Conservation (phyloP, 2,888 invertebrate genomes). For the Mongoloraphidia duomilia region DNA sequence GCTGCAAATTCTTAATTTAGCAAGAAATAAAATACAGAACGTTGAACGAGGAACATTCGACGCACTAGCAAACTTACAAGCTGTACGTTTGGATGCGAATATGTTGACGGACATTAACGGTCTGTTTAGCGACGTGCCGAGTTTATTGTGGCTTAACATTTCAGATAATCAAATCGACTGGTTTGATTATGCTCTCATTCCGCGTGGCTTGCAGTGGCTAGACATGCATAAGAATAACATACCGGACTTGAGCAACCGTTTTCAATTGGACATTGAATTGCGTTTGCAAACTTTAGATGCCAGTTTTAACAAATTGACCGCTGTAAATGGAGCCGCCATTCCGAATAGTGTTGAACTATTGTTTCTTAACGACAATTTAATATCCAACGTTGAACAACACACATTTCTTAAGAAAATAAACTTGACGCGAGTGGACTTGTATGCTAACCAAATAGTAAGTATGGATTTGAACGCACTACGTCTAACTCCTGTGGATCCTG, state of each 20-base stretch:
- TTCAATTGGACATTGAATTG: constrained; percentile 52
- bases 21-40: constrained; percentile 64
- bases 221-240: constrained; percentile 82
- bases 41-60: constrained; percentile 74
- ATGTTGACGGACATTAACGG: constrained; percentile 67
- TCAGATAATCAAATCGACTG: constrained; percentile 79
- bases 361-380: constrained; percentile 80
- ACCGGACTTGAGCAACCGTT: constrained; percentile 60
- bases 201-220: constrained; percentile 70
- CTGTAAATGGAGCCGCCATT: constrained; percentile 59
- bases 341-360: constrained; percentile 75
- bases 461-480: constrained; percentile 81
- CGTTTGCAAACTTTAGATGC: constrained; percentile 72
- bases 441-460: constrained; percentile 80
- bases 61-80: constrained; percentile 64
- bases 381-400: constrained; percentile 72
- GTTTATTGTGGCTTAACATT: constrained; percentile 77
- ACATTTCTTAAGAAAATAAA: constrained; percentile 81
- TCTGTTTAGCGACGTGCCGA: constrained; percentile 68
- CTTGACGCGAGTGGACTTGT: constrained; percentile 79
- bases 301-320: constrained; percentile 77
- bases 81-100: constrained; percentile 77
- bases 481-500: constrained; percentile 63
- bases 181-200: constrained; percentile 79
- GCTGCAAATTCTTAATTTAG: constrained; percentile 74